These are phyloP conservation scores for Yoshiicerus persimilis DNA, from an alignment of 1,140 invertebrate genomes.

Conservation along the genomic window DNA sequence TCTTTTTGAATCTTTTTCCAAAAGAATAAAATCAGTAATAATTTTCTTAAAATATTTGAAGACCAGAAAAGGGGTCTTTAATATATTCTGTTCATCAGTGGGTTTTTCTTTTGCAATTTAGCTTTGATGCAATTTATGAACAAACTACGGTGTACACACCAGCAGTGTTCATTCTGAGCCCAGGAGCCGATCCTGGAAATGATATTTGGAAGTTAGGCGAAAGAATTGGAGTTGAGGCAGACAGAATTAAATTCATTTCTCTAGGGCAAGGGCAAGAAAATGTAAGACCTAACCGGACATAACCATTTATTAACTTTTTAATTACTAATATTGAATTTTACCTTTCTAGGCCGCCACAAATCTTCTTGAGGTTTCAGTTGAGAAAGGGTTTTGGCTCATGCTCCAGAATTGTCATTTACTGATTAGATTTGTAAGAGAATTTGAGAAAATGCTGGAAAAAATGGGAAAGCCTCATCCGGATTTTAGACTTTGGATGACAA, in stretches of 20 bases:
- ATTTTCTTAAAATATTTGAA: too few species aligned
- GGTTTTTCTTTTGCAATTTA: too few species aligned
- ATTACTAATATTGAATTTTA: not conserved
- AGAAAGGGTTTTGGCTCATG: slow-evolving; percentile 83
- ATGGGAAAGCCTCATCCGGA: slow-evolving; percentile 79
- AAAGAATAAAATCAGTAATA: too few species aligned
- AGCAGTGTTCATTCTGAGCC: slow-evolving; percentile 82
- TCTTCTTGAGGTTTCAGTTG: slow-evolving; percentile 70
- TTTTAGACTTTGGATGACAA: slow-evolving; percentile 89
- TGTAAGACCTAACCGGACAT: slow-evolving; percentile 54
- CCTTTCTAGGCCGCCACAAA: slow-evolving; percentile 66
- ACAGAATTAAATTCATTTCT: slow-evolving; percentile 78
- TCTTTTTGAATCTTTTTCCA: too few species aligned
- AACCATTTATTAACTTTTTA: not conserved
- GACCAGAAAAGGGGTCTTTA: too few species aligned
- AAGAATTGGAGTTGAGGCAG: slow-evolving; percentile 66
- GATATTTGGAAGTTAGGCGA: slow-evolving; percentile 87
- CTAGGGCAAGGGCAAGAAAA: slow-evolving; percentile 86
- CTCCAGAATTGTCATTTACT: slow-evolving; percentile 87
- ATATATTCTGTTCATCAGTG: too few species aligned
- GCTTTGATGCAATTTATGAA: slow-evolving; percentile 76
- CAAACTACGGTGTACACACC: slow-evolving; percentile 76
- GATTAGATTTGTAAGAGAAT: slow-evolving; percentile 71
- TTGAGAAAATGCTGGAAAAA: slow-evolving; percentile 80
- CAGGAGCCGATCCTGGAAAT: slow-evolving; percentile 81